Evolutionary conservation across 2,113 vertebrate genomes (phyloP).

Genomic region (Microtus ochrogaster): DNA sequence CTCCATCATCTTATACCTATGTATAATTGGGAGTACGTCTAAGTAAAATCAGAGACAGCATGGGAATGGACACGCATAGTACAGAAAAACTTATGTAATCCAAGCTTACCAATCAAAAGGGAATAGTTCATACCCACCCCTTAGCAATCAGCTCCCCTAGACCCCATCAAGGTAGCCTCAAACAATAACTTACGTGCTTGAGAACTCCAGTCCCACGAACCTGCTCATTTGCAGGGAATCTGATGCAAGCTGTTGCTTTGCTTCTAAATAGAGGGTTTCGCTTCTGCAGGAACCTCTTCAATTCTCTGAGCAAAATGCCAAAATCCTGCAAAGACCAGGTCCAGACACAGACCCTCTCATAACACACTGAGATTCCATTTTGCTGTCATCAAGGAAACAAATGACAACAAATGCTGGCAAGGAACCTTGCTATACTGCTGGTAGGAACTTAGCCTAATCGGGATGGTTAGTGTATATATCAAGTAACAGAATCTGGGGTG

Average conservation of each 20-base stretch:
- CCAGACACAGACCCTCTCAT: neutral
- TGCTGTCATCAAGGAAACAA: neutral
- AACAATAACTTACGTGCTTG: neutral
- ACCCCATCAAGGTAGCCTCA: neutral
- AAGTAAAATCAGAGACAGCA: neutral
- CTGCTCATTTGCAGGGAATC: neutral
- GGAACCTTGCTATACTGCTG: neutral
- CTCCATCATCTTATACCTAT: neutral
- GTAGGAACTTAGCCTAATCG: neutral
- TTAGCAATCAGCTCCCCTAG: neutral
- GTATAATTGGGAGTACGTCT: neutral
- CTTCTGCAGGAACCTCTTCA: neutral
- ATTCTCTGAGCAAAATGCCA: neutral
- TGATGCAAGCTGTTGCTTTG: neutral
- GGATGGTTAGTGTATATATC: neutral
- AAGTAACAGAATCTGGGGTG: neutral
- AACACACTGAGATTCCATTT: neutral
- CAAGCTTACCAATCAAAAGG: neutral
- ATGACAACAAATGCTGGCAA: neutral
- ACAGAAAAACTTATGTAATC: neutral
- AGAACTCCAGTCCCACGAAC: neutral
- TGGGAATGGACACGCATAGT: neutral
- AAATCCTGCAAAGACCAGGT: neutral
- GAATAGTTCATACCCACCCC: neutral
- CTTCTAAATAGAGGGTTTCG: neutral